phyloP scores from a whole-genome alignment of 2,113 vertebrate genomes.

The Odobenus rosmarus region DNA sequence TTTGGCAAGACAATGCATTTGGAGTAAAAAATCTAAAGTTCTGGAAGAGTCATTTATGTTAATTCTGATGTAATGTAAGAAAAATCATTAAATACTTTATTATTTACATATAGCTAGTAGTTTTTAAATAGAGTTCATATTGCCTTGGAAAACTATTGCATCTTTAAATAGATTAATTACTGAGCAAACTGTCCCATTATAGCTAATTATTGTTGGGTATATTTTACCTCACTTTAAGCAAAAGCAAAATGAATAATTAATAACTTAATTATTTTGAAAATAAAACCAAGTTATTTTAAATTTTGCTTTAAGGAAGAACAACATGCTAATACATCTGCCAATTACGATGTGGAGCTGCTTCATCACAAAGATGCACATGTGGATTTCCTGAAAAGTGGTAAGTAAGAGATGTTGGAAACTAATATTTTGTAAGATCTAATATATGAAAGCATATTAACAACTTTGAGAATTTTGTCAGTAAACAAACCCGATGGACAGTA shows the following conservation, averaged over 20 bases:
- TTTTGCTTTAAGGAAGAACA: slow-evolving; percentile 95
- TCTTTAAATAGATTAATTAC: slow-evolving; percentile 82
- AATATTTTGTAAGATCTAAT: neutral
- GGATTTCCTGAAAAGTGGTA: slow-evolving; percentile 97
- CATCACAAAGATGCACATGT: slow-evolving; percentile 98
- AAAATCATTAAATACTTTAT: slow-evolving; percentile 27
- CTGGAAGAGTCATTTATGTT: neutral
- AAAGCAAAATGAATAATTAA: slow-evolving; percentile 67
- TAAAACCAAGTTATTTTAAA: slow-evolving; percentile 37
- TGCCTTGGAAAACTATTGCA: slow-evolving; percentile 68
- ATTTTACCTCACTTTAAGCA: slow-evolving; percentile 64
- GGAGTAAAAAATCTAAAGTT: slow-evolving; percentile 35
- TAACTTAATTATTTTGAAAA: slow-evolving; percentile 1
- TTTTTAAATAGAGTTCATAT: slow-evolving; percentile 34
- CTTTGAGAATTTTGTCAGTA: slow-evolving; percentile 7
- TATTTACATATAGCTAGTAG: neutral
- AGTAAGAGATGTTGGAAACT: slow-evolving; percentile 67
- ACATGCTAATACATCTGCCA: slow-evolving; percentile 98
- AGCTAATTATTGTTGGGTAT: slow-evolving; percentile 56
- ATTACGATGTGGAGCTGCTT: slow-evolving; percentile 98
- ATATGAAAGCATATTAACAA: neutral
- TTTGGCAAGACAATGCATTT: slow-evolving; percentile 30
- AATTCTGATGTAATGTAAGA: slow-evolving; percentile 42
- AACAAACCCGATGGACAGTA: neutral
- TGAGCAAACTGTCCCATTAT: slow-evolving; percentile 57